phyloP scores from a whole-genome alignment of 2,888 invertebrate species.

The Synergus japonicus region DNA sequence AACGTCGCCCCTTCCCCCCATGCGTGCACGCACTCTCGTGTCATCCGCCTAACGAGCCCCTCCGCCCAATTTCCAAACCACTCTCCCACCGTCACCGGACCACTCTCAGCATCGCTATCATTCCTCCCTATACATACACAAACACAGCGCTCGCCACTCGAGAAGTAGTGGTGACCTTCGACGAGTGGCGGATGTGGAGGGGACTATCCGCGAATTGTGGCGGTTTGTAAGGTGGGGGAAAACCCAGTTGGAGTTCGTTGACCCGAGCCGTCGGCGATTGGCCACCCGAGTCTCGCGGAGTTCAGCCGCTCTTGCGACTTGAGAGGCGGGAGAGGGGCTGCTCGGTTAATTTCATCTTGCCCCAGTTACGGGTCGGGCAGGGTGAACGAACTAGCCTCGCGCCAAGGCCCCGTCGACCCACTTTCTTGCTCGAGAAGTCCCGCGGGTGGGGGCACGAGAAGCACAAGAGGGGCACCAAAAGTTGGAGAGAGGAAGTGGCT shows the following conservation, averaged over 20 bases:
- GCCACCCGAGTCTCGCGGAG: constrained; percentile 67
- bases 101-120: neutral
- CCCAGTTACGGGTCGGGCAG: constrained; percentile 81
- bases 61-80: neutral
- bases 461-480: constrained; percentile 19
- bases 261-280: constrained; percentile 73
- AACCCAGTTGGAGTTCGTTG: constrained; percentile 77
- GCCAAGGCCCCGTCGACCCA: constrained; percentile 76
- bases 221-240: constrained; percentile 54
- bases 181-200: constrained; percentile 55
- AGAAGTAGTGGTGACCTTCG: constrained; percentile 74
- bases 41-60: neutral
- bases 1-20: constrained; percentile 5
- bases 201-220: constrained; percentile 54
- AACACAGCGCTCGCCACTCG: neutral
- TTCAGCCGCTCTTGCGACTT: constrained; percentile 48
- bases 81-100: neutral
- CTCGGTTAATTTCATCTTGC: constrained; percentile 83
- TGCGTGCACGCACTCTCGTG: constrained; percentile 33
- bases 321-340: constrained; percentile 53
- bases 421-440: constrained; percentile 68
- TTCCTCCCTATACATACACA: constrained; percentile 19
- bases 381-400: constrained; percentile 82
- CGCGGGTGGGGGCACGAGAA: constrained; percentile 21
- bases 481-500: constrained; percentile 1